Evolutionary conservation across 1,140 invertebrate species (phyloP).

Genomic region (Oncopodura yosiiana): DNA sequence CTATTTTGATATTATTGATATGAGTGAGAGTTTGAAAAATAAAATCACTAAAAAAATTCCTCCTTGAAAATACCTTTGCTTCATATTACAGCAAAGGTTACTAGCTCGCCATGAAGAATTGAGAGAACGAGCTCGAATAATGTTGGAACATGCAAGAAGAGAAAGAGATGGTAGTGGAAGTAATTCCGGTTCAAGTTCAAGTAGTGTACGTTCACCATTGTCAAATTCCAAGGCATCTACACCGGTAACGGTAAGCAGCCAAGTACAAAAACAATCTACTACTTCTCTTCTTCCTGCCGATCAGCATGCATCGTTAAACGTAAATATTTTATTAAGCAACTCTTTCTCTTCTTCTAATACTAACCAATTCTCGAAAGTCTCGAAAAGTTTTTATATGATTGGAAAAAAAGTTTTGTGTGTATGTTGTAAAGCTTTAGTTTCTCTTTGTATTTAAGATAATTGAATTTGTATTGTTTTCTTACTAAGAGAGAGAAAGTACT

Average conservation of each 20-base stretch:
- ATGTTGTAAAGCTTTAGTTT: too few species aligned
- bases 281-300: too few species aligned
- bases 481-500: slow-evolving; percentile 8
- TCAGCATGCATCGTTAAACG: slow-evolving; percentile 9
- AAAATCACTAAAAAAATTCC: neutral
- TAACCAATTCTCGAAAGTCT: neutral
- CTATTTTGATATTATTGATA: neutral
- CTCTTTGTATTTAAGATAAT: too few species aligned
- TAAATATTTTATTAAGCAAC: slow-evolving; percentile 39
- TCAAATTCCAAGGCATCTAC: slow-evolving; percentile 30
- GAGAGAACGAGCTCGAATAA: slow-evolving; percentile 76
- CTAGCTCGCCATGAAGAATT: slow-evolving; percentile 71
- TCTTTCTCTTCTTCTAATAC: neutral
- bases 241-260: slow-evolving; percentile 25
- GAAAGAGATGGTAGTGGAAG: slow-evolving; percentile 47
- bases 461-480: too few species aligned
- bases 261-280: too few species aligned
- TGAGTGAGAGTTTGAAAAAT: neutral
- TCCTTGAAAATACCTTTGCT: neutral
- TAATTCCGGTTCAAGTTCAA: slow-evolving; percentile 38
- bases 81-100: slow-evolving; percentile 49
- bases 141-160: slow-evolving; percentile 75
- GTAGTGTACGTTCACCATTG: slow-evolving; percentile 41
- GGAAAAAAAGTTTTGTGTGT: too few species aligned
- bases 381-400: slow-evolving; percentile 3